These are phyloP conservation scores for Sebastolobus altivelis DNA, from an alignment of 2,797 vertebrate species.

Conservation along the genomic window DNA sequence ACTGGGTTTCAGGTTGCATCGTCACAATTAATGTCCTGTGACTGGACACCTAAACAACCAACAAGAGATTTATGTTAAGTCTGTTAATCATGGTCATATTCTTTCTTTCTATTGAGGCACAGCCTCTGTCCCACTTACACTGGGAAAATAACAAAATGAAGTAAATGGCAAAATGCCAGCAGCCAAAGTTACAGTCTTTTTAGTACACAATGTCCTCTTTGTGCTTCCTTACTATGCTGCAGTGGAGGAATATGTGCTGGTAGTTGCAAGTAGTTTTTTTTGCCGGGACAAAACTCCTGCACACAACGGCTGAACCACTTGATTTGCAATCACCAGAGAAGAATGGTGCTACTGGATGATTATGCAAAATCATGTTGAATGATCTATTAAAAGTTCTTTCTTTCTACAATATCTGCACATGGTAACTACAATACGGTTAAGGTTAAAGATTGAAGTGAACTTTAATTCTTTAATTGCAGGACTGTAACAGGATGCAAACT, in stretches of 20 bases:
- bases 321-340: too few relatives aligned
- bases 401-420: too few relatives aligned
- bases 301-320: too few relatives aligned
- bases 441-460: too few relatives aligned
- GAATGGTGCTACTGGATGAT: too few relatives aligned
- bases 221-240: fast-evolving
- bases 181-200: neutral
- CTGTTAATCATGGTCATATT: neutral
- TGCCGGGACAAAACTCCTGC: too few relatives aligned
- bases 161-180: neutral
- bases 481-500: neutral
- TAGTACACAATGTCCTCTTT: neutral
- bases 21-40: neutral
- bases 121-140: fast-evolving
- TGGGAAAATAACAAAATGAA: neutral
- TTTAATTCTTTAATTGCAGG: too few relatives aligned
- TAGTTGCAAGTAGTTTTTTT: neutral
- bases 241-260: neutral
- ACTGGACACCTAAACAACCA: neutral
- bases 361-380: too few relatives aligned
- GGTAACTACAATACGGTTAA: too few relatives aligned
- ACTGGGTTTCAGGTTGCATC: neutral
- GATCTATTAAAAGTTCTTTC: too few relatives aligned
- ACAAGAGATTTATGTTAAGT: neutral
- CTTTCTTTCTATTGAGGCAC: neutral